Percentiles rank a stretch among this genome's conserved stretches.
Evolutionary conservation across 2,113 vertebrate genomes (phyloP).

Genomic region (Salvelinus fontinalis): DNA sequence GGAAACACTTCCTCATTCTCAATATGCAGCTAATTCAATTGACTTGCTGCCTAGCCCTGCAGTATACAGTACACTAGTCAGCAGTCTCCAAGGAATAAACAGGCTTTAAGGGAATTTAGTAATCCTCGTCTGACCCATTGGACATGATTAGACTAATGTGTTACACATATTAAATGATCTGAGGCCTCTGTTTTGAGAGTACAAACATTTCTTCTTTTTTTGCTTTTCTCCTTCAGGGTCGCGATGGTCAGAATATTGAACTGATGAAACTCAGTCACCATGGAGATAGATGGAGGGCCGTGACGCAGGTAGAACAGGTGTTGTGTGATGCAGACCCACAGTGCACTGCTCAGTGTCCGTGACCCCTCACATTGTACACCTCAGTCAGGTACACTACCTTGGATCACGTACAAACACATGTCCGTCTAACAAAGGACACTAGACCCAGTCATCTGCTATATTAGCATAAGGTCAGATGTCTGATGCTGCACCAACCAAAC

Average conservation of each 20-base stretch:
- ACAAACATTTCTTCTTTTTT: background rate
- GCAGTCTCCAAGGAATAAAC: constrained; percentile 13
- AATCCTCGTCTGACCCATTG: background rate
- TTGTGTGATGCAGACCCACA: constrained; percentile 38
- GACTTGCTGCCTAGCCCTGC: constrained; percentile 13
- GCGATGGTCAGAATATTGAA: background rate
- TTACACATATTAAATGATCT: background rate
- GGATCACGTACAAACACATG: constrained; percentile 18
- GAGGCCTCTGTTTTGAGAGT: background rate
- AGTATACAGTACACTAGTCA: constrained; percentile 11
- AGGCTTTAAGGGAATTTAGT: background rate
- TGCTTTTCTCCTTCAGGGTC: background rate
- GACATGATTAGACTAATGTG: background rate
- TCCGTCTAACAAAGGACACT: constrained; percentile 33
- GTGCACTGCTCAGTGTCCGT: constrained; percentile 20
- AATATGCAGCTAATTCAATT: constrained; percentile 50
- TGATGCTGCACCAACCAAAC: background rate
- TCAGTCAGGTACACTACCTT: constrained; percentile 11
- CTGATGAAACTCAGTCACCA: constrained; percentile 31
- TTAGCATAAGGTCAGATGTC: background rate
- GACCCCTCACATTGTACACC: background rate
- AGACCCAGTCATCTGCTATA: constrained; percentile 29
- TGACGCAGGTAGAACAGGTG: constrained; percentile 40
- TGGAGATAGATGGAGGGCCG: constrained; percentile 37
- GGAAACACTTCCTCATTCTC: constrained; percentile 36